phyloP scores from a whole-genome alignment of 1,140 invertebrate genomes.

The Steinernema khuongi region DNA sequence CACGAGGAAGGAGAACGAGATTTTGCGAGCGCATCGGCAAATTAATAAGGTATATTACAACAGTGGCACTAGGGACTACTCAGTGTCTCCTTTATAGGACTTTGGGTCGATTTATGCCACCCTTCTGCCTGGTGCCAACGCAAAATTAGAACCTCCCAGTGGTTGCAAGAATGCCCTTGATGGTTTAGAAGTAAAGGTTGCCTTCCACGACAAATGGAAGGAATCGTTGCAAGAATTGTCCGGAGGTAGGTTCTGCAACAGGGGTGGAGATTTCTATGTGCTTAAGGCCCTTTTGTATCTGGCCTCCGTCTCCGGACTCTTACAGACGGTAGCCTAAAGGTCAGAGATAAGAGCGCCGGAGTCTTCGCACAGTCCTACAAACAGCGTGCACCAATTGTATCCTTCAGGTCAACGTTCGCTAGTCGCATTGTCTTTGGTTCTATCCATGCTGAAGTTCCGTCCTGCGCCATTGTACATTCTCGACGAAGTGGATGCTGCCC shows the following conservation, averaged over 20 bases:
- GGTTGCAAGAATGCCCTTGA: constrained; percentile 69
- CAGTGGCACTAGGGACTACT: too few relatives aligned
- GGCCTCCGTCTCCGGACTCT: too few relatives aligned
- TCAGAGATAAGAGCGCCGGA: not conserved
- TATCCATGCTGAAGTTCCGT: constrained; percentile 91
- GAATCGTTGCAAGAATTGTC: constrained; percentile 89
- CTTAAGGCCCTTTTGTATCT: too few relatives aligned
- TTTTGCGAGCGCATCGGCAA: constrained; percentile 22
- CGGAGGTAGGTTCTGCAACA: constrained; percentile 75
- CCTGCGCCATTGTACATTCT: constrained; percentile 97
- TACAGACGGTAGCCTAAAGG: not conserved
- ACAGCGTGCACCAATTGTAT: constrained; percentile 24
- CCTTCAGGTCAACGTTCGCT: constrained; percentile 67
- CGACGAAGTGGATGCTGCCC: constrained; percentile 95
- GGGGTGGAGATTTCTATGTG: too few relatives aligned
- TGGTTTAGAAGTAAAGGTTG: constrained; percentile 78
- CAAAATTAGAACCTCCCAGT: constrained; percentile 74
- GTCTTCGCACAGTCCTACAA: constrained; percentile 1
- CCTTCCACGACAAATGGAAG: constrained; percentile 89
- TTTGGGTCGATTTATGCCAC: constrained; percentile 93
- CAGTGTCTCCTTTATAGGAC: constrained; percentile 65
- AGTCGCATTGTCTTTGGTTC: constrained; percentile 88
- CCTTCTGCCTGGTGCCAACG: constrained; percentile 79
- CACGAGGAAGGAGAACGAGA: constrained; percentile 36
- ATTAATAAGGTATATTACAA: constrained; percentile 32